Conservation (phyloP, 23 tunicate species). For the Clavelina lepadiformis region DNA sequence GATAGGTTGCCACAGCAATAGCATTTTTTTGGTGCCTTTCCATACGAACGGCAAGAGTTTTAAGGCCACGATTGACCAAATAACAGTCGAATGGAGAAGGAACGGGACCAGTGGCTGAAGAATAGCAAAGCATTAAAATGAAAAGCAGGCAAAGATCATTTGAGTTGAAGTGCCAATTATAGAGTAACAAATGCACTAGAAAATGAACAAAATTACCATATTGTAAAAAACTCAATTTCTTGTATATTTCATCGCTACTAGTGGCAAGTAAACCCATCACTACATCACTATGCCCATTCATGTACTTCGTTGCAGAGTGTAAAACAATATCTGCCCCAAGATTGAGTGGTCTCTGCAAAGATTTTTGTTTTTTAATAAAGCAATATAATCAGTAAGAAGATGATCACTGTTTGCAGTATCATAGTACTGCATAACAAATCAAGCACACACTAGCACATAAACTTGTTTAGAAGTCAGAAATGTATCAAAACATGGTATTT, state of each 20-base stretch:
- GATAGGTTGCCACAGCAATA: conserved; percentile 70
- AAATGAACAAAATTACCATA: conserved; percentile 48
- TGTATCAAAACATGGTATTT: too few relatives aligned
- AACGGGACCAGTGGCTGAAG: conserved; percentile 88
- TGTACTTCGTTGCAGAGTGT: conserved; percentile 97
- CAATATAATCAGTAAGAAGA: too few relatives aligned
- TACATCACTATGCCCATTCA: conserved; percentile 99
- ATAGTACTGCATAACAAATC: too few relatives aligned
- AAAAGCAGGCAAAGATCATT: not conserved
- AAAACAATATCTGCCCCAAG: conserved; percentile 86
- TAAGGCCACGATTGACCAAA: conserved; percentile 89
- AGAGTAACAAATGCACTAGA: not conserved
- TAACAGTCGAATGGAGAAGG: conserved; percentile 97
- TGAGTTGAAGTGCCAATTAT: not conserved
- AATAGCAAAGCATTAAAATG: not conserved
- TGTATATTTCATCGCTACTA: conserved; percentile 49
- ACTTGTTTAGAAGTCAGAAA: too few relatives aligned
- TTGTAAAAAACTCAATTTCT: conserved; percentile 73
- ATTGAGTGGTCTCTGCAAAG: conserved; percentile 76
- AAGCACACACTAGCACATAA: too few relatives aligned
- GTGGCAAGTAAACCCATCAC: conserved; percentile 89
- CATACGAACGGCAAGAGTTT: conserved; percentile 95
- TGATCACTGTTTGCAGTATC: too few relatives aligned
- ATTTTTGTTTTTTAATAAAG: too few relatives aligned
- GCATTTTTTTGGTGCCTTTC: conserved; percentile 90